These are phyloP conservation scores for Adineta ricciae DNA, from an alignment of 2,888 invertebrate genomes.

Conservation along the genomic window DNA sequence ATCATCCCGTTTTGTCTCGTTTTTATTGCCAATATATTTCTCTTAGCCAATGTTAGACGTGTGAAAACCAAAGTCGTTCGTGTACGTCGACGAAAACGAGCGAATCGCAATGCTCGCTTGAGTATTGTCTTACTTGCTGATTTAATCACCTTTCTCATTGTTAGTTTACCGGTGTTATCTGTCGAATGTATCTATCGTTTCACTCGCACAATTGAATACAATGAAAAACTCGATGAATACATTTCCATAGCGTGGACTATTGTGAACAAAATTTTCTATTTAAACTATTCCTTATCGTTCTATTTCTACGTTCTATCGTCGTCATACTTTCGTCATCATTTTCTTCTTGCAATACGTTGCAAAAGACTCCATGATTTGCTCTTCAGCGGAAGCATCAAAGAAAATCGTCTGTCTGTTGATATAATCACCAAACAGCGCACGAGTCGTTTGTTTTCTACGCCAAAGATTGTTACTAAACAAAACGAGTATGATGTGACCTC, in stretches of 20 bases:
- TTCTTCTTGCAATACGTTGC: conserved; percentile 1
- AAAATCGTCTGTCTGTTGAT: not conserved
- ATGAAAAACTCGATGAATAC: not conserved
- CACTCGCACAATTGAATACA: not conserved
- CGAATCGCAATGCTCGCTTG: not conserved
- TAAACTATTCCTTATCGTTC: conserved; percentile 20
- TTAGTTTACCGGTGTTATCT: not conserved
- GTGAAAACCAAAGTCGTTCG: not conserved
- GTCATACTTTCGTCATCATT: not conserved
- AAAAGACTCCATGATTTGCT: not conserved
- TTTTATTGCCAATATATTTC: conserved; percentile 1
- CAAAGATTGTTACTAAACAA: not conserved
- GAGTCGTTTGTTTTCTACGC: not conserved
- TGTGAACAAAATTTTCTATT: not conserved
- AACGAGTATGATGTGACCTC: not conserved
- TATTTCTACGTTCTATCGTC: not conserved
- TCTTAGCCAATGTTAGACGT: not conserved
- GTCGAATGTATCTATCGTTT: conserved; percentile 14
- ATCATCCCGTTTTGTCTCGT: not conserved
- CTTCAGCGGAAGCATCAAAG: not conserved
- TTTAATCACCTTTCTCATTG: not conserved
- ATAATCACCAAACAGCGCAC: not conserved
- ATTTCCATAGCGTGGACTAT: not conserved
- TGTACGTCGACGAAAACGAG: not conserved
- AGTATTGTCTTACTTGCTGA: conserved; percentile 14